Base-by-base conservation (phyloP, 23 tunicate species). In the Corella eumyota region DNA sequence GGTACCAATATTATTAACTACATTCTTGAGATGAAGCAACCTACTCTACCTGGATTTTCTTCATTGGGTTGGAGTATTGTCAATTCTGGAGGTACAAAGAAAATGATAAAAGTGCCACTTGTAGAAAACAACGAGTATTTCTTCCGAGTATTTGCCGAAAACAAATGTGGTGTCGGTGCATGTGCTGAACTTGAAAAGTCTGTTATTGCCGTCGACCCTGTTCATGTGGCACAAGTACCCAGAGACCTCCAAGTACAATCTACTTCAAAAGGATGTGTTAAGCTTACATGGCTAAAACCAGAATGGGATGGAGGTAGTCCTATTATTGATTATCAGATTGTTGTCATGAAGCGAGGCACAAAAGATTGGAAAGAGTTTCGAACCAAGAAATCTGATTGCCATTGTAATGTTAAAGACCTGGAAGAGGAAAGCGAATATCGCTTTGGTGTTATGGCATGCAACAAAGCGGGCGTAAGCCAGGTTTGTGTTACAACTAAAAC, bases 101-200 rank as follows among this genome's bases (percentile, higher is more conserved):
- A 83, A 45, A 71, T 76, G 93, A 50, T 61, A 0, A 82, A 82
- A 36, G 68, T 65, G 11, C 60, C 86, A 0, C 29, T 82, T 6
- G 59, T 68, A 3, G 88, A 83, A 60, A 72, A 77, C 48, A 69
- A 82, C 44, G 76, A 92, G 60, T 92, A 92, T 53, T 67, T 71
- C 58, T 92, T 92, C 73, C 80, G 98, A 13, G 98, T 92, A 21
- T 67, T 87, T 1, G 98, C 98, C 40, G 98, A 92, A 76, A 92
- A 92, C 71, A 77, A 76, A 34, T 83, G 88, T 47, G 98, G 98
- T 34, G 67, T 75, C 1, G 93, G 98, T 34, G 71, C 75, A 30
- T 36, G 58, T 45, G n/a, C 76, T 3, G 98, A 92, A 67, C 61
- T 56, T 6, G 62, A 83, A 55, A 21, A 58, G 36, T 35, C 97